These are phyloP conservation scores for Lithodes maja DNA, from an alignment of 2,888 invertebrate species.

Conservation along the genomic window DNA sequence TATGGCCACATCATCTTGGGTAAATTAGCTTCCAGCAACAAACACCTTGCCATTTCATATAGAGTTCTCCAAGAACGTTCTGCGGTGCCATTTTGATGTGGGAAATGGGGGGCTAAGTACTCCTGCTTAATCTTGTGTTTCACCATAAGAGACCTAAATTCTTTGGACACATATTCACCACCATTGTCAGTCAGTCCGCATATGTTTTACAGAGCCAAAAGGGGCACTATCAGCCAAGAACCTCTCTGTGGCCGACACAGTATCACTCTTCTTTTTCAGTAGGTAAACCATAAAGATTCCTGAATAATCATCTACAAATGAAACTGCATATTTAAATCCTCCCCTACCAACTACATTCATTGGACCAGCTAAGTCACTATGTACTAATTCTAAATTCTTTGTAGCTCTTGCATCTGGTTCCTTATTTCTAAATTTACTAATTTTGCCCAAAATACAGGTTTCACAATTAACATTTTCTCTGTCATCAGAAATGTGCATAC, in stretches of 20 bases:
- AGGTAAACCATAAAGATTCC: constrained; percentile 29
- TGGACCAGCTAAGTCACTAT: constrained; percentile 30
- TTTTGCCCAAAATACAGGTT: constrained; percentile 37
- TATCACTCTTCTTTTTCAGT: constrained; percentile 20
- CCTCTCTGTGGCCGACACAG: constrained; percentile 7
- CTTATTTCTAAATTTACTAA: constrained; percentile 1
- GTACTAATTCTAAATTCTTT: constrained; percentile 22
- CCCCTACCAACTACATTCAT: constrained; percentile 4
- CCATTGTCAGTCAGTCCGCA: constrained; percentile 13
- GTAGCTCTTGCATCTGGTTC: constrained; percentile 24
- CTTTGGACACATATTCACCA: not conserved
- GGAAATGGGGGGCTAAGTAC: not conserved
- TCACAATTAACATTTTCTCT: constrained; percentile 32
- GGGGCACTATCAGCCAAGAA: constrained; percentile 5
- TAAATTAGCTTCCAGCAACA: too few relatives aligned
- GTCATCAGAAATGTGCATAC: constrained; percentile 32
- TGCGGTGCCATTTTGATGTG: not conserved
- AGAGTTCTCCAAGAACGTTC: constrained; percentile 6
- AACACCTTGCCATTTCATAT: too few relatives aligned
- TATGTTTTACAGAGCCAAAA: not conserved
- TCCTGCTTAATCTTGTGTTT: not conserved
- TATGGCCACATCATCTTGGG: too few relatives aligned
- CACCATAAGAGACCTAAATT: not conserved
- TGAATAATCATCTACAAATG: constrained; percentile 28
- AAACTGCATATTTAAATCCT: constrained; percentile 31